Evolutionary conservation across 1,140 invertebrate species (phyloP).

Genomic region (Tetragnatha versicolor): DNA sequence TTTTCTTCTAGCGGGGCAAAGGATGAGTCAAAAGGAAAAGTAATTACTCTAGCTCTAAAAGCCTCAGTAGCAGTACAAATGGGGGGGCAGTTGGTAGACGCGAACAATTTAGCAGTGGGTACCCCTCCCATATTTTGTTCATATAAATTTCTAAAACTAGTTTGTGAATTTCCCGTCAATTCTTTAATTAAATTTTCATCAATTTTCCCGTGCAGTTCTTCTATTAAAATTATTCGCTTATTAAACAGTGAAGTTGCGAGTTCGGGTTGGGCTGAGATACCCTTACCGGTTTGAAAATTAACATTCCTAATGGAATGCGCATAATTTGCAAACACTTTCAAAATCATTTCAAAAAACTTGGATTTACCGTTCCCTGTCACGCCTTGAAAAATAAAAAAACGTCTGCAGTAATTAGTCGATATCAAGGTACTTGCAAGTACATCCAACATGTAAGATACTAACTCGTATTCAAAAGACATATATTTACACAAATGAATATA

Average conservation of each 20-base stretch:
- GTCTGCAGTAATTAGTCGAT: slow-evolving; percentile 10
- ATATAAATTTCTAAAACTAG: slow-evolving; percentile 28
- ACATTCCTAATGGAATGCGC: neutral
- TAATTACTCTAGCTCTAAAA: slow-evolving; percentile 13
- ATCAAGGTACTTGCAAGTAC: slow-evolving; percentile 14
- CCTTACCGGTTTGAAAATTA: slow-evolving; percentile 5
- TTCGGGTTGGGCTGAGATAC: slow-evolving; percentile 9
- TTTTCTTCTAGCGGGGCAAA: neutral
- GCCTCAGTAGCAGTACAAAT: slow-evolving; percentile 7
- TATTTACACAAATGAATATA: slow-evolving; percentile 27
- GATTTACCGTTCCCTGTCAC: slow-evolving; percentile 23
- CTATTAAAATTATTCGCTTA: neutral
- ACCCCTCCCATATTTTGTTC: neutral
- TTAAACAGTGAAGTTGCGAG: neutral
- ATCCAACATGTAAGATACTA: neutral
- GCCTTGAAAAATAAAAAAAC: slow-evolving; percentile 19
- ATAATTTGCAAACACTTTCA: neutral
- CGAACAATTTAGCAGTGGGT: slow-evolving; percentile 15
- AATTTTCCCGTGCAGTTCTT: slow-evolving; percentile 13
- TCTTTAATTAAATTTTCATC: slow-evolving; percentile 23
- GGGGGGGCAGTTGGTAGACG: slow-evolving; percentile 10
- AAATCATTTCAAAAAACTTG: slow-evolving; percentile 28
- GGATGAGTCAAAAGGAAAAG: neutral
- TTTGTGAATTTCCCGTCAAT: slow-evolving; percentile 13
- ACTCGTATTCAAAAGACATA: slow-evolving; percentile 22